Conservation (phyloP, 2,113 vertebrate species). For the Petromus typicus region DNA sequence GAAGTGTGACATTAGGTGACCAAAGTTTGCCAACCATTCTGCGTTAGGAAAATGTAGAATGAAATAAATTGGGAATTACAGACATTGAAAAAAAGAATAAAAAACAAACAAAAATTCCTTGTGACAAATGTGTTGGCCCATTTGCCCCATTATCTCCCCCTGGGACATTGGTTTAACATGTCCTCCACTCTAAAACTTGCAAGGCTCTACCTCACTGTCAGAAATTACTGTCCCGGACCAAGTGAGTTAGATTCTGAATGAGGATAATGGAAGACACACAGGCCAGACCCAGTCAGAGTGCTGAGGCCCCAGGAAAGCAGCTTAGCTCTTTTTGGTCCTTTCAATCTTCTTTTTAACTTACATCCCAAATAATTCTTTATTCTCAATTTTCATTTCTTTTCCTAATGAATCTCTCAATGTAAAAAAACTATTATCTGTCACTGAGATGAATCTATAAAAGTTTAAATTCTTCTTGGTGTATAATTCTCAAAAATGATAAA, state of each 20-base stretch:
- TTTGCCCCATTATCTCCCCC: background rate
- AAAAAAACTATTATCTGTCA: background rate
- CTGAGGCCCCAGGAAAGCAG: background rate
- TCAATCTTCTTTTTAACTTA: background rate
- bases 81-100: background rate
- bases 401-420: background rate
- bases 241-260: background rate
- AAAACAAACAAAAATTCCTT: background rate
- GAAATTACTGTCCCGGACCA: background rate
- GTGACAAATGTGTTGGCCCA: background rate
- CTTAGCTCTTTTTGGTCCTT: background rate
- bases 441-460: background rate
- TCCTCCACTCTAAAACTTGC: background rate
- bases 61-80: background rate
- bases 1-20: slow-evolving; percentile 51
- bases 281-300: background rate
- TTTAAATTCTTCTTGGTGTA: background rate
- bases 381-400: background rate
- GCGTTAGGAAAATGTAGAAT: background rate
- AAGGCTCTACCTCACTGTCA: background rate
- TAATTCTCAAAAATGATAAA: slow-evolving; percentile 43
- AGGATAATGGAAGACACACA: background rate
- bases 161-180: background rate
- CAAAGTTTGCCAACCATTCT: background rate
- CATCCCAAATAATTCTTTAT: slow-evolving; percentile 21